phyloP scores from a whole-genome alignment of 2,113 vertebrate genomes.

The Hystrix brachyura region DNA sequence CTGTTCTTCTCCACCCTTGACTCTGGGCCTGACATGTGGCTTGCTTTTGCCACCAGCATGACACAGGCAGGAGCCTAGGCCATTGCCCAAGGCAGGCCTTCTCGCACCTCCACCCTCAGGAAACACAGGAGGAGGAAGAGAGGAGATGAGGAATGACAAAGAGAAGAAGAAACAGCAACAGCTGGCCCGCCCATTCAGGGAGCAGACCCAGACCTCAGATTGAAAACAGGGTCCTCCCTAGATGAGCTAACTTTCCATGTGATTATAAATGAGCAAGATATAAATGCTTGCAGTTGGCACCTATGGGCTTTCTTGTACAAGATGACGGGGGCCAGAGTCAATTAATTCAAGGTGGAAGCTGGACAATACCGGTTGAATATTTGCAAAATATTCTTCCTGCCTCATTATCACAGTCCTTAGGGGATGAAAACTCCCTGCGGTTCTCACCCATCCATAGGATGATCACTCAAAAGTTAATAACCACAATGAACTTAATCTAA shows the following conservation, averaged over 20 bases:
- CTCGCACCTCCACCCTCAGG: not conserved
- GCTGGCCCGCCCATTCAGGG: not conserved
- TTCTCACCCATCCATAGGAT: not conserved
- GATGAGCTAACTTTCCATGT: not conserved
- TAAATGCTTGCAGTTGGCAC: not conserved
- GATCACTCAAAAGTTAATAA: not conserved
- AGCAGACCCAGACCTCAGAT: not conserved
- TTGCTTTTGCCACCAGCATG: not conserved
- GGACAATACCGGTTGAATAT: not conserved
- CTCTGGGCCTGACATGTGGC: not conserved
- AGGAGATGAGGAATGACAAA: rapidly evolving
- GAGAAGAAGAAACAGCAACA: not conserved
- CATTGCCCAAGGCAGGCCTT: not conserved
- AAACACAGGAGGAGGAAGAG: not conserved
- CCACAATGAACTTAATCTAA: not conserved
- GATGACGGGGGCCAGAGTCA: not conserved
- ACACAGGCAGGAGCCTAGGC: not conserved
- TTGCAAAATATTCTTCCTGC: not conserved
- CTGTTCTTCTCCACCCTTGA: not conserved
- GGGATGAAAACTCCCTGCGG: not conserved
- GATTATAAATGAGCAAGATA: not conserved
- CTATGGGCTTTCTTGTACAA: not conserved
- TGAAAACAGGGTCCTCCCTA: not conserved
- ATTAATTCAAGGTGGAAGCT: not conserved
- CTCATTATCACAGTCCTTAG: not conserved